Evolutionary conservation across 2,113 vertebrate species (phyloP).

Genomic region (Neoarius graeffei): DNA sequence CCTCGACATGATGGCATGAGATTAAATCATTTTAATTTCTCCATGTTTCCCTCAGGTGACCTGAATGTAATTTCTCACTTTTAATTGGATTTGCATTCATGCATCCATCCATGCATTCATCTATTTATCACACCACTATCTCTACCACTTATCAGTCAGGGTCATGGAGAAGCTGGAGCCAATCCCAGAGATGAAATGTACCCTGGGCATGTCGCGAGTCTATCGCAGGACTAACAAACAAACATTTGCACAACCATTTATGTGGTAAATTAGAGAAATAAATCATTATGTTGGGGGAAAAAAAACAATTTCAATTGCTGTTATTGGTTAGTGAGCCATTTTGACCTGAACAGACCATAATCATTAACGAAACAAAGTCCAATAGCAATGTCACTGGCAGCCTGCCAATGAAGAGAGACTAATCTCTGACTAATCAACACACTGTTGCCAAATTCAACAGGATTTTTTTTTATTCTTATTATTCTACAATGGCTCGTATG

Average conservation of each 20-base stretch:
- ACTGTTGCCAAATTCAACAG: background rate
- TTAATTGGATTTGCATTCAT: background rate
- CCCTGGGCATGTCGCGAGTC: too few species aligned
- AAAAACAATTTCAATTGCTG: background rate
- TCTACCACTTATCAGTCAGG: too few species aligned
- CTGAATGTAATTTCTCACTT: background rate
- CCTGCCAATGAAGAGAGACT: background rate
- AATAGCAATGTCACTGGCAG: background rate
- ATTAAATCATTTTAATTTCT: background rate
- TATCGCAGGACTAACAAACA: too few species aligned
- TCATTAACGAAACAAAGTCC: background rate
- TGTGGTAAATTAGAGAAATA: background rate
- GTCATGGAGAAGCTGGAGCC: too few species aligned
- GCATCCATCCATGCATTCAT: too few species aligned
- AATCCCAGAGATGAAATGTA: too few species aligned
- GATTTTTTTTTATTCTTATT: background rate
- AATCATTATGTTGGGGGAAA: background rate
- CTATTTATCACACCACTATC: too few species aligned
- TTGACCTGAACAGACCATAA: background rate
- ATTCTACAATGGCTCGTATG: background rate
- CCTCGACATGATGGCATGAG: background rate
- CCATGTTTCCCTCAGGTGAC: background rate
- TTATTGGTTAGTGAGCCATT: background rate
- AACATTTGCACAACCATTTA: background rate
- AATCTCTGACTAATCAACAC: background rate